These are phyloP conservation scores for Hartigia nigra DNA, from an alignment of 2,888 invertebrate genomes.

Conservation along the genomic window DNA sequence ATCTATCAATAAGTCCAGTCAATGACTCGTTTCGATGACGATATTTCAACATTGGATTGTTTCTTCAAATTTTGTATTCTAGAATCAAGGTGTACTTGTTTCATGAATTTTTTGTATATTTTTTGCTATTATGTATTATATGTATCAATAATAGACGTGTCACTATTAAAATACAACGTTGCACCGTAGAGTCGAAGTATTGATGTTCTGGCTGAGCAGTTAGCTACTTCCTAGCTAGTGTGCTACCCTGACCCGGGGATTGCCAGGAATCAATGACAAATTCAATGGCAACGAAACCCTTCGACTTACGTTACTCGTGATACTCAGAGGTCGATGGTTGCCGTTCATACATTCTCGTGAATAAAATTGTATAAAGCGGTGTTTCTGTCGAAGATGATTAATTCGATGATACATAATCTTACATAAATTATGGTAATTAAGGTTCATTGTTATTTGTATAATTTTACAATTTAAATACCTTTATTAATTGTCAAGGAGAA, in stretches of 20 bases:
- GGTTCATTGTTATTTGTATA: not conserved
- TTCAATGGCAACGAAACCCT: constrained; percentile 36
- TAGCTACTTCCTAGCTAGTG: constrained; percentile 53
- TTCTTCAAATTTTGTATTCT: not conserved
- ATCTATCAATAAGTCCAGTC: not conserved
- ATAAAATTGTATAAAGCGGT: constrained; percentile 9
- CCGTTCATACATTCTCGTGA: not conserved
- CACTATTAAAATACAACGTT: not conserved
- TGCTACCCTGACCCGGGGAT: constrained; percentile 49
- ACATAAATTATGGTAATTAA: not conserved
- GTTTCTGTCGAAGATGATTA: not conserved
- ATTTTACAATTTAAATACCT: not conserved
- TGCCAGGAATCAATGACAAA: constrained; percentile 59
- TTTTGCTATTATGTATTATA: too few species aligned
- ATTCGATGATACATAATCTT: not conserved
- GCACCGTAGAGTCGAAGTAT: constrained; percentile 41
- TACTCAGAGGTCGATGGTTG: constrained; percentile 35
- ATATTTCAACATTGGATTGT: not conserved
- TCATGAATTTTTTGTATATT: too few species aligned
- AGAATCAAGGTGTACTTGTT: not conserved
- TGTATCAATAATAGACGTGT: not conserved
- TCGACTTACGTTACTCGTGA: constrained; percentile 24
- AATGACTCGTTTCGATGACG: not conserved
- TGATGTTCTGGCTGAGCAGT: constrained; percentile 50
- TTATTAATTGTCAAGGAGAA: not conserved